Percentiles rank a stretch among this genome's conserved stretches.
Conservation (phyloP, 1,140 invertebrate species). For the Archivesica marissinica region DNA sequence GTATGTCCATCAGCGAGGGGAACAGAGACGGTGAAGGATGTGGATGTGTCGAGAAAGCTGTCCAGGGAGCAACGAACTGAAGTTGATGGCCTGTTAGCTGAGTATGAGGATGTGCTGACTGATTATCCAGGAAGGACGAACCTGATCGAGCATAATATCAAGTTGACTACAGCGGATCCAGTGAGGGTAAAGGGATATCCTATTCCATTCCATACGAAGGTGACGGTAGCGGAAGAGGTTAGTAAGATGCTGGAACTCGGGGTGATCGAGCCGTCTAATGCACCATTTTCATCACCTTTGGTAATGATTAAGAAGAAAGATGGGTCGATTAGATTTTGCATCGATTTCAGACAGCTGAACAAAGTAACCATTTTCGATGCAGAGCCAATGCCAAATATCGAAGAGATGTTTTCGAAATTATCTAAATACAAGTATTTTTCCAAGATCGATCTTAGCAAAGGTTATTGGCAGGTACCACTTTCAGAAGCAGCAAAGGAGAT, state of each 20-base stretch:
- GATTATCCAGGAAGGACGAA: constrained; percentile 56
- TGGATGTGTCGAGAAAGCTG: constrained; percentile 40
- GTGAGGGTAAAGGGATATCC: constrained; percentile 48
- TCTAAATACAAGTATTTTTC: constrained; percentile 77
- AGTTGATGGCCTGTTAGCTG: constrained; percentile 21
- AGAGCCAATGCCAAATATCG: constrained; percentile 10
- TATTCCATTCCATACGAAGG: constrained; percentile 27
- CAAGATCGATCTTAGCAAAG: constrained; percentile 32
- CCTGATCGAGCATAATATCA: constrained; percentile 56
- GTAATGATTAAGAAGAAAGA: constrained; percentile 35
- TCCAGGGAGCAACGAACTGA: constrained; percentile 18
- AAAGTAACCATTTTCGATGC: constrained; percentile 14
- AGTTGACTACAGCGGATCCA: constrained; percentile 38
- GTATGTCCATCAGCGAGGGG: not conserved
- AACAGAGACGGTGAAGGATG: constrained; percentile 41
- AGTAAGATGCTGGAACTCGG: constrained; percentile 21
- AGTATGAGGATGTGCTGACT: constrained; percentile 51
- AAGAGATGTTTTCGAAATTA: constrained; percentile 6
- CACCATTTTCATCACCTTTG: not conserved
- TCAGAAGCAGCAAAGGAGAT: not conserved
- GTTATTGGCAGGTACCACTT: constrained; percentile 23
- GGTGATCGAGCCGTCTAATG: constrained; percentile 25
- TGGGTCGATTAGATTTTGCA: constrained; percentile 28
- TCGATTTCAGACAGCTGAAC: constrained; percentile 23
- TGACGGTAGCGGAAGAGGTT: not conserved